A percentile compares a stretch with the other conserved stretches of the same genome.
Conservation (phyloP, 2,888 invertebrate species). For the Ophonus ardosiacus region DNA sequence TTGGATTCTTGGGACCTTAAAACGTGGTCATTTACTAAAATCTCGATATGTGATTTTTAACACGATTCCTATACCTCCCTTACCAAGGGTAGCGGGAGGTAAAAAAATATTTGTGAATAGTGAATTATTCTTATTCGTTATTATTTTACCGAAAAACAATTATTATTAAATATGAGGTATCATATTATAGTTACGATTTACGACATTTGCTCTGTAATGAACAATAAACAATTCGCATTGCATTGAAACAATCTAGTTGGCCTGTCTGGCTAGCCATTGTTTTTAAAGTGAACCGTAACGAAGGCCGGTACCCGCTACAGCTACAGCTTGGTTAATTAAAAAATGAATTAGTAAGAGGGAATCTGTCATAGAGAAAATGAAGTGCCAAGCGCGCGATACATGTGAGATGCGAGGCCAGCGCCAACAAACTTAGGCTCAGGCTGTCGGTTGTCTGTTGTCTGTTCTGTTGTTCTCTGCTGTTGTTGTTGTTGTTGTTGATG, state of each 20-base stretch:
- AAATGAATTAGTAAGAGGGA: constrained; percentile 75
- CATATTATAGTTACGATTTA: neutral
- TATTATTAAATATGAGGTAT: neutral
- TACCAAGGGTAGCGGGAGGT: no score
- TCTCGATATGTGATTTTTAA: no score
- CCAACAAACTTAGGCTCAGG: neutral
- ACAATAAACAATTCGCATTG: constrained; percentile 28
- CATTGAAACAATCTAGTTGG: neutral
- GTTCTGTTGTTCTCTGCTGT: neutral
- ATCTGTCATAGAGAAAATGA: constrained; percentile 75
- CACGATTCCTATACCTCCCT: no score
- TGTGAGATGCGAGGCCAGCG: constrained; percentile 65
- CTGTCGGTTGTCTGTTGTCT: constrained; percentile 17
- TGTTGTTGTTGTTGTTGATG: neutral
- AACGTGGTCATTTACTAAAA: no score
- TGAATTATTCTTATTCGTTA: no score
- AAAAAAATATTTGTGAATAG: no score
- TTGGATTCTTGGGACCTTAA: no score
- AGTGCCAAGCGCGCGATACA: constrained; percentile 74
- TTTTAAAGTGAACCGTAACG: constrained; percentile 20
- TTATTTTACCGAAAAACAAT: neutral
- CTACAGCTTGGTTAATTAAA: constrained; percentile 73
- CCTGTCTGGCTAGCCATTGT: neutral
- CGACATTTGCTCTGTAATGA: neutral
- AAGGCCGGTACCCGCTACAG: constrained; percentile 39